Evolutionary conservation across 1,140 invertebrate species (phyloP).

Genomic region (Sitodiplosis mosellana): DNA sequence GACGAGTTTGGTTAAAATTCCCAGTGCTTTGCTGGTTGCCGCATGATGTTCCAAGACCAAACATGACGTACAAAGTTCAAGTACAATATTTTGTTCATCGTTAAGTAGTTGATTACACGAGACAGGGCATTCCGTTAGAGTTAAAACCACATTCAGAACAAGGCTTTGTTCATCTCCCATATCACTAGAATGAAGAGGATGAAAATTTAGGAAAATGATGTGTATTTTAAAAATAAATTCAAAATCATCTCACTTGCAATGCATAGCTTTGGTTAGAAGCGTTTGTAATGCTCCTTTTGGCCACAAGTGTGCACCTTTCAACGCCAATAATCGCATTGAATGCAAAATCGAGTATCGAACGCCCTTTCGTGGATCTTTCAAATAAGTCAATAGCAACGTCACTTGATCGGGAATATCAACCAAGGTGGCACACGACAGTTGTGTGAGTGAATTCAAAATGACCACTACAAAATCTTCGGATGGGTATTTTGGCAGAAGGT

Average conservation of each 20-base stretch:
- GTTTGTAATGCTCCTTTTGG: slow-evolving; percentile 44
- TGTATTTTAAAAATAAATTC: slow-evolving; percentile 3
- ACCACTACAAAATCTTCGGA: slow-evolving; percentile 72
- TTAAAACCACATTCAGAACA: slow-evolving; percentile 27
- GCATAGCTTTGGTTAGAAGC: slow-evolving; percentile 29
- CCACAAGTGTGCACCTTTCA: slow-evolving; percentile 66
- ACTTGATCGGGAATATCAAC: slow-evolving; percentile 82
- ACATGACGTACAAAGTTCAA: slow-evolving; percentile 31
- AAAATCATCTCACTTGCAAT: slow-evolving; percentile 8
- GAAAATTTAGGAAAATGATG: too few relatives aligned
- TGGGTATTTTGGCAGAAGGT: slow-evolving; percentile 71
- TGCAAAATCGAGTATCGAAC: slow-evolving; percentile 58
- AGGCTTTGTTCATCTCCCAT: slow-evolving; percentile 16
- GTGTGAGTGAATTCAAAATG: slow-evolving; percentile 72
- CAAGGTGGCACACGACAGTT: slow-evolving; percentile 71
- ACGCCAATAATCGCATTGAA: slow-evolving; percentile 56
- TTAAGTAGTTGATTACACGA: slow-evolving; percentile 31
- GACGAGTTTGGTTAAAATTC: slow-evolving; percentile 43
- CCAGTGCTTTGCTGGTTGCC: slow-evolving; percentile 47
- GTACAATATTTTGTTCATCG: slow-evolving; percentile 28
- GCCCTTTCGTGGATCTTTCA: slow-evolving; percentile 37
- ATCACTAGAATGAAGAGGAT: slow-evolving; percentile 10
- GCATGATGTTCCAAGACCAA: slow-evolving; percentile 40
- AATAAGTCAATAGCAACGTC: slow-evolving; percentile 28
- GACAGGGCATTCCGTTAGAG: slow-evolving; percentile 33